Evolutionary conservation across 2,888 invertebrate genomes (phyloP).

Genomic region (Torymus tubicola): DNA sequence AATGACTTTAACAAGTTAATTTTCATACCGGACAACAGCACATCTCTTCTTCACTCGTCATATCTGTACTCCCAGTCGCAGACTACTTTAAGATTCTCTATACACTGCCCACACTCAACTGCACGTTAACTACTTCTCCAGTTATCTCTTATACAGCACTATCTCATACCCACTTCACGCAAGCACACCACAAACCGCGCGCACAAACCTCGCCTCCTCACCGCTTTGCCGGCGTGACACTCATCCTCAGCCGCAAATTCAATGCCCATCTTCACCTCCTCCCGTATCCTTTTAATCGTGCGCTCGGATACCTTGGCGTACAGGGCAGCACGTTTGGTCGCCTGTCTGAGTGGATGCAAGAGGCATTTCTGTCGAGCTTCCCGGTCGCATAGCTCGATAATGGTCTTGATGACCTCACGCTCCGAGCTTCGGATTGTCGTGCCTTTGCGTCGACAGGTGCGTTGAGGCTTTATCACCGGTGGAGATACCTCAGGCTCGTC

Average conservation of each 20-base stretch:
- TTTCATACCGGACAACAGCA: not conserved
- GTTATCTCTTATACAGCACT: no score
- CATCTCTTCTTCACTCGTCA: no score
- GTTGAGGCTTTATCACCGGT: no score
- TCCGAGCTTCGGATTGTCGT: conserved; percentile 54
- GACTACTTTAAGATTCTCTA: no score
- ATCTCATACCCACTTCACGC: not conserved
- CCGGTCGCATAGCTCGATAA: conserved; percentile 55
- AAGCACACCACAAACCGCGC: not conserved
- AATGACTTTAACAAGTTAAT: not conserved
- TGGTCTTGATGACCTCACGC: conserved; percentile 54
- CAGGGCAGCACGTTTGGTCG: conserved; percentile 56
- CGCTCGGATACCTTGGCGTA: conserved; percentile 56
- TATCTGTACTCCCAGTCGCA: not conserved
- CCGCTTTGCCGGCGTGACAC: conserved; percentile 38
- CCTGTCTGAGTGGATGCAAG: conserved; percentile 51
- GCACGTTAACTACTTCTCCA: no score
- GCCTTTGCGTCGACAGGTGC: conserved; percentile 51
- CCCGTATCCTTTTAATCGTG: conserved; percentile 55
- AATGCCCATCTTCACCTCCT: conserved; percentile 53
- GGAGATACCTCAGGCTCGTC: not conserved
- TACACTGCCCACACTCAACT: no score
- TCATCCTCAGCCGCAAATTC: conserved; percentile 53
- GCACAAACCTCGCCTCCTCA: conserved; percentile 31
- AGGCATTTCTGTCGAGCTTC: conserved; percentile 55